Conservation (phyloP, 2,797 vertebrate species). For the Vireo griseus region DNA sequence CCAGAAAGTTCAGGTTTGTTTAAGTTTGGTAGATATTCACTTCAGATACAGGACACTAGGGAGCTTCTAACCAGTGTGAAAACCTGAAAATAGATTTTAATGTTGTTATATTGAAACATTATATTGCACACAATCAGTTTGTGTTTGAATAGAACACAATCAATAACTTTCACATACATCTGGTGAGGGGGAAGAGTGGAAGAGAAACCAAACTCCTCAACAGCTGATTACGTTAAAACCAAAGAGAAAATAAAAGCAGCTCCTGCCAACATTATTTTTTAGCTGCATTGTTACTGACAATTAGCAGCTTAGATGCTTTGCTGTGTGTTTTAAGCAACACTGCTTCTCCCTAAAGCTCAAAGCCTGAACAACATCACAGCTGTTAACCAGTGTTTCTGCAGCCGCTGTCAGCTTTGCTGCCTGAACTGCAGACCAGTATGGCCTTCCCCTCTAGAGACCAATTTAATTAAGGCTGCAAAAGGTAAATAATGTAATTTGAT, state of each 20-base stretch:
- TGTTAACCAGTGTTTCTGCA: constrained; percentile 59
- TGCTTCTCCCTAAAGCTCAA: constrained; percentile 17
- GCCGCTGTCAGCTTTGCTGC: constrained; percentile 45
- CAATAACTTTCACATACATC: background rate
- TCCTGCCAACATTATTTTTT: background rate
- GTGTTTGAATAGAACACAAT: background rate
- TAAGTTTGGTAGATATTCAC: background rate
- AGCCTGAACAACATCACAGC: constrained; percentile 39
- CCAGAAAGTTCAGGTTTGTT: background rate
- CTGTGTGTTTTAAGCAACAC: background rate
- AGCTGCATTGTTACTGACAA: background rate
- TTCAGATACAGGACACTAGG: background rate
- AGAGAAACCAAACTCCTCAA: background rate
- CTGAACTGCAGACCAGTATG: constrained; percentile 30
- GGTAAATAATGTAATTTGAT: constrained; percentile 58
- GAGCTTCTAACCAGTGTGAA: background rate
- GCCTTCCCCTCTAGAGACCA: constrained; percentile 20
- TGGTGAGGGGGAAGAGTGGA: background rate
- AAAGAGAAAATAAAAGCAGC: background rate
- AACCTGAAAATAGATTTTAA: background rate
- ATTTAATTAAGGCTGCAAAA: constrained; percentile 58
- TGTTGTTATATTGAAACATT: background rate
- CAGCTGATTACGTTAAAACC: background rate
- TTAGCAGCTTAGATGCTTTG: constrained; percentile 3
- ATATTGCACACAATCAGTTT: background rate